phyloP scores from a whole-genome alignment of 2,113 vertebrate genomes.

The Nipponia nippon region DNA sequence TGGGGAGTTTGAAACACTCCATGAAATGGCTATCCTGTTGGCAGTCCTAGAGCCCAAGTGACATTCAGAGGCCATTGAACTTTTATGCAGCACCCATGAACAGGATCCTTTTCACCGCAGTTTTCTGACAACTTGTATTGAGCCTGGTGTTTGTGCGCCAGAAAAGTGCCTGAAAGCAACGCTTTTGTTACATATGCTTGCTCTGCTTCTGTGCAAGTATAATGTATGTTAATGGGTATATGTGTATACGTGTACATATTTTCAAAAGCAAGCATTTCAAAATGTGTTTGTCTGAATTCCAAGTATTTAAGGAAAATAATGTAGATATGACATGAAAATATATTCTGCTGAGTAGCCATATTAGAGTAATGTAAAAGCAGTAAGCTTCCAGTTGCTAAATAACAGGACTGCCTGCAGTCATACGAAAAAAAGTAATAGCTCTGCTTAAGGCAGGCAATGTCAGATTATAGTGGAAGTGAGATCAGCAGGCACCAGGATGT shows the following conservation, averaged over 20 bases:
- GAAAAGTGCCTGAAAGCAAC: neutral
- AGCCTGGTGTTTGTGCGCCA: neutral
- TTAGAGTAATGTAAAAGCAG: neutral
- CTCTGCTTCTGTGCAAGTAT: neutral
- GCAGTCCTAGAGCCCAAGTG: neutral
- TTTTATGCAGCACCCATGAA: neutral
- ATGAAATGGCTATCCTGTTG: neutral
- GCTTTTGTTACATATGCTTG: neutral
- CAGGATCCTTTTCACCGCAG: neutral
- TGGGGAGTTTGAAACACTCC: neutral
- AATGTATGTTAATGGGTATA: accelerated
- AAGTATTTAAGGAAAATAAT: neutral
- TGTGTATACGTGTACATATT: neutral
- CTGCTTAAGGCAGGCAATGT: neutral
- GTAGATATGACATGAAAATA: neutral
- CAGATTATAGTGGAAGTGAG: neutral
- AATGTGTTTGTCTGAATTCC: neutral
- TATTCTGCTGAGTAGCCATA: neutral
- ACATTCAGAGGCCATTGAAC: neutral
- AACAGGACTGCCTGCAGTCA: neutral
- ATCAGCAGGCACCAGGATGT: neutral
- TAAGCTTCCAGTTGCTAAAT: neutral
- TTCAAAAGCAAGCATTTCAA: accelerated
- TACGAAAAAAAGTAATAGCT: neutral
- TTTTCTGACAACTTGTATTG: neutral